These are phyloP conservation scores for Tragopan temminckii DNA, from an alignment of 2,797 vertebrate genomes.

Conservation along the genomic window DNA sequence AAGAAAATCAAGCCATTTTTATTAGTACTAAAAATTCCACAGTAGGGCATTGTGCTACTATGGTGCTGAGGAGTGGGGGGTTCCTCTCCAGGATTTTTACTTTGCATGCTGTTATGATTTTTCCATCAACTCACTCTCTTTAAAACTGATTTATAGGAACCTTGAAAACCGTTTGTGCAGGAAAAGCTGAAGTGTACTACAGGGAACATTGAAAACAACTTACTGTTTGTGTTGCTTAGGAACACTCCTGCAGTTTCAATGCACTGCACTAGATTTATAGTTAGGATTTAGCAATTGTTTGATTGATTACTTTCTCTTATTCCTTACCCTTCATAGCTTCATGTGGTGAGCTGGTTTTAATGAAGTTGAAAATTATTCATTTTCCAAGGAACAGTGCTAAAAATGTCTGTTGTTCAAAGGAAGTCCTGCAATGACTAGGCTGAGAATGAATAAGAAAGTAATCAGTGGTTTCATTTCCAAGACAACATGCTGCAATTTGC, in stretches of 20 bases:
- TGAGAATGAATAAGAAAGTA: conserved; percentile 71
- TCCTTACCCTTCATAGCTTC: conserved; percentile 64
- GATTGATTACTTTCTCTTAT: conserved; percentile 76
- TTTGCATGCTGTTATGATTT: conserved; percentile 74
- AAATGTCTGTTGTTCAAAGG: conserved; percentile 47
- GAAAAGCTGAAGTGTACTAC: conserved; percentile 77
- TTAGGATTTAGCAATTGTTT: conserved; percentile 78
- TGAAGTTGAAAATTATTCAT: conserved; percentile 75
- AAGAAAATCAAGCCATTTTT: background rate
- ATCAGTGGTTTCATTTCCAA: conserved; percentile 74
- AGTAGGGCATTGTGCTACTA: background rate
- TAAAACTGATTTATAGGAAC: conserved; percentile 81
- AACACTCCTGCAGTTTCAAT: conserved; percentile 74
- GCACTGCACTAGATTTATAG: conserved; percentile 73
- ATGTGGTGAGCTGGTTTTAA: conserved; percentile 69
- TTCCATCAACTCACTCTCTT: conserved; percentile 73
- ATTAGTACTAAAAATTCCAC: conserved; percentile 9
- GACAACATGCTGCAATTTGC: conserved; percentile 60
- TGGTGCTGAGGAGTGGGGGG: background rate
- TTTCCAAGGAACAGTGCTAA: conserved; percentile 55
- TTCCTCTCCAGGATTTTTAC: conserved; percentile 32
- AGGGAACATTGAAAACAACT: conserved; percentile 76
- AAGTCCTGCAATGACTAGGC: conserved; percentile 57
- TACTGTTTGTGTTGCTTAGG: conserved; percentile 76
- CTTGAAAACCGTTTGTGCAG: conserved; percentile 78